A percentile compares a stretch with the other conserved stretches of the same genome.
Conservation (phyloP, 1,140 invertebrate genomes). For the Spodoptera litura region DNA sequence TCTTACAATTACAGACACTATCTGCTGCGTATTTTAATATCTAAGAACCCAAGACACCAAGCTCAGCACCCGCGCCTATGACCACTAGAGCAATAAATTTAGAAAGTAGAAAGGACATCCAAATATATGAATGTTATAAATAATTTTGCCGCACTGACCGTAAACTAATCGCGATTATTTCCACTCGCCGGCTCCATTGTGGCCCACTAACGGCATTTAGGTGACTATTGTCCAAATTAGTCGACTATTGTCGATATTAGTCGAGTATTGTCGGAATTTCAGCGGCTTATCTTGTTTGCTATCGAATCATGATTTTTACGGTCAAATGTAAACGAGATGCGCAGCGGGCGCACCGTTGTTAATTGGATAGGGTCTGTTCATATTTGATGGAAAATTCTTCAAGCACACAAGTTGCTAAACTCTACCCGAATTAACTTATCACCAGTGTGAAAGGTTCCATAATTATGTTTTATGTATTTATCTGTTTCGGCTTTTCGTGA, state of each 20-base stretch:
- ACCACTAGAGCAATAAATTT: background rate
- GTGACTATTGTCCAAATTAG: slow-evolving; percentile 35
- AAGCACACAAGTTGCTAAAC: too few relatives aligned
- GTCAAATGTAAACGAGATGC: slow-evolving; percentile 10
- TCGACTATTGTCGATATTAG: slow-evolving; percentile 43
- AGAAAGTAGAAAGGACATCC: background rate
- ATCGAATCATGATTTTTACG: slow-evolving; percentile 36
- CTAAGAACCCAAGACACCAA: too few relatives aligned
- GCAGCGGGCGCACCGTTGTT: too few relatives aligned
- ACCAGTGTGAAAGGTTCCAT: too few relatives aligned
- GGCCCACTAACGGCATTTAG: slow-evolving; percentile 25
- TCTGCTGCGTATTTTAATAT: too few relatives aligned
- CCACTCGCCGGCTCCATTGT: slow-evolving; percentile 31
- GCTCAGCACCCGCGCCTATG: too few relatives aligned
- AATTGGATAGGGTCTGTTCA: too few relatives aligned
- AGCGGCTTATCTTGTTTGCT: slow-evolving; percentile 7
- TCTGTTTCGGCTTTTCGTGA: too few relatives aligned
- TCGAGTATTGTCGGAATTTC: slow-evolving; percentile 37
- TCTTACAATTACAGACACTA: too few relatives aligned
- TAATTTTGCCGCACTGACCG: slow-evolving; percentile 3
- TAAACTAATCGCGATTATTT: slow-evolving; percentile 39
- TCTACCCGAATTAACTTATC: too few relatives aligned
- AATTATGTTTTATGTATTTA: too few relatives aligned
- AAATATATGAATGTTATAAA: background rate
- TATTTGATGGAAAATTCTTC: too few relatives aligned